These are phyloP conservation scores for Psococerastis gibbosa DNA, from an alignment of 2,888 invertebrate species.

Conservation along the genomic window DNA sequence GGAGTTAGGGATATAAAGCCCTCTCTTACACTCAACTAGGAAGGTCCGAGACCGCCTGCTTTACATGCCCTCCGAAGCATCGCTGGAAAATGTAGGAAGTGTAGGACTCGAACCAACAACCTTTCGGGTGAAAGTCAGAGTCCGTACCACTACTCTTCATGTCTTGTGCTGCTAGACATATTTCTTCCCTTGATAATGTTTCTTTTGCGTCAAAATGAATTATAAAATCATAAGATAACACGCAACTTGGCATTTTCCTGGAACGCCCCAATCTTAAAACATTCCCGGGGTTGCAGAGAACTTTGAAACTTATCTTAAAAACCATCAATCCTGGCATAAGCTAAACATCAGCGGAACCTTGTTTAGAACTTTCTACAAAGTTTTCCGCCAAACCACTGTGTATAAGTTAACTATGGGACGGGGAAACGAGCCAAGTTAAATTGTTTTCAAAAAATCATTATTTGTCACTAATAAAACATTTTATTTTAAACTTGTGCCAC, in stretches of 20 bases:
- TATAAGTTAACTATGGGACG: slow-evolving; percentile 3
- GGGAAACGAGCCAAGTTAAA: not conserved
- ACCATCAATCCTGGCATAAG: not conserved
- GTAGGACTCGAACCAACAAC: too few relatives aligned
- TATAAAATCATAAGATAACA: too few relatives aligned
- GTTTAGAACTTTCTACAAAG: not conserved
- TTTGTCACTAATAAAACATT: slow-evolving; percentile 10
- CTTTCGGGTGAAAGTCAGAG: too few relatives aligned
- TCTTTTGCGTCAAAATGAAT: too few relatives aligned
- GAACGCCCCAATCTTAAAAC: not conserved
- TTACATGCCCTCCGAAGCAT: too few relatives aligned
- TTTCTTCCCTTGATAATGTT: too few relatives aligned
- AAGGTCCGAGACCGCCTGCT: too few relatives aligned
- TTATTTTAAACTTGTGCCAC: not conserved
- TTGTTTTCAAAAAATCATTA: slow-evolving; percentile 11
- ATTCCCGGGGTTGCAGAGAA: not conserved
- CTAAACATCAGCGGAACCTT: not conserved
- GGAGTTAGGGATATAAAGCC: too few relatives aligned
- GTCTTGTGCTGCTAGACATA: too few relatives aligned
- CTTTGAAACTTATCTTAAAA: not conserved
- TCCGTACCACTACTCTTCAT: too few relatives aligned
- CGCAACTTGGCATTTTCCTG: not conserved
- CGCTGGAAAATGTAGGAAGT: too few relatives aligned
- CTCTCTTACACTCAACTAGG: too few relatives aligned
- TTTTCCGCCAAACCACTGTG: not conserved